These are phyloP conservation scores for Eidolon helvum DNA, from an alignment of 2,113 vertebrate genomes.

Conservation along the genomic window DNA sequence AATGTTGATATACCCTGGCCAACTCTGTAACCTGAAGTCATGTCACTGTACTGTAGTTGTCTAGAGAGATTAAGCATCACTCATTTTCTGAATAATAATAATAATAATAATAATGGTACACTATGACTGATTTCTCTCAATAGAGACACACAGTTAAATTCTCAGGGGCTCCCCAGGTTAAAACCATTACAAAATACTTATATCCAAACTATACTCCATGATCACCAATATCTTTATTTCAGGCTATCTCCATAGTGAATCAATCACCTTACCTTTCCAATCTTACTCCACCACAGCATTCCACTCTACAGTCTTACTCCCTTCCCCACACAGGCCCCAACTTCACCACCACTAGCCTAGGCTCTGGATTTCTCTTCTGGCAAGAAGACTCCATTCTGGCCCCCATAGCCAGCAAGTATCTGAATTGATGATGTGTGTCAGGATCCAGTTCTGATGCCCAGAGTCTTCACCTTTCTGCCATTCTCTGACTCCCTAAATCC, in stretches of 20 bases:
- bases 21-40: not conserved
- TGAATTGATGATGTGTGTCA: not conserved
- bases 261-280: not conserved
- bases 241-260: not conserved
- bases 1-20: not conserved
- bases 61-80: not conserved
- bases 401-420: not conserved
- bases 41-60: not conserved
- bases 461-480: not conserved
- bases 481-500: not conserved
- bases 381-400: not conserved
- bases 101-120: not conserved
- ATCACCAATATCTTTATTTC: not conserved
- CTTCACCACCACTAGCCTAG: not conserved
- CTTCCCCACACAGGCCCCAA: not conserved
- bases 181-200: not conserved
- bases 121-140: not conserved
- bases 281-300: not conserved
- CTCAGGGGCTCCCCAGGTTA: not conserved
- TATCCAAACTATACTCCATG: not conserved
- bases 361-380: not conserved
- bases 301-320: not conserved
- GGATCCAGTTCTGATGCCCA: not conserved
- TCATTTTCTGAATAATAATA: slow-evolving; percentile 21
- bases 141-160: not conserved